These are phyloP conservation scores for Brenthis ino DNA, from an alignment of 2,888 invertebrate genomes.

Conservation along the genomic window DNA sequence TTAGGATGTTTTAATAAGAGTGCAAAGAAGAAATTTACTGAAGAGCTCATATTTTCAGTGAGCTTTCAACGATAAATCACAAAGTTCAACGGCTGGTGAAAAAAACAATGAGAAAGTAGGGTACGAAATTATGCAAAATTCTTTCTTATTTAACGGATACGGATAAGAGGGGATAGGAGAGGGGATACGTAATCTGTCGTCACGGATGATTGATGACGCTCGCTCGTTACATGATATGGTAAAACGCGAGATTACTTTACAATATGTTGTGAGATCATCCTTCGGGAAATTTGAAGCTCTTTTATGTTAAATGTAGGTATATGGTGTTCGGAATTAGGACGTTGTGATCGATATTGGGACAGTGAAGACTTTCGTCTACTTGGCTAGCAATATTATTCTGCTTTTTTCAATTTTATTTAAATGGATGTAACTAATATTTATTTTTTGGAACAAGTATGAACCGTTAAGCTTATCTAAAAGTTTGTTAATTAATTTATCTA, in stretches of 20 bases:
- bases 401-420: no score
- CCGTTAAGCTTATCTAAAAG: no score
- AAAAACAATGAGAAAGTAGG: slow-evolving; percentile 43
- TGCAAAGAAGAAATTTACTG: slow-evolving; percentile 29
- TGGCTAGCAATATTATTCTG: no score
- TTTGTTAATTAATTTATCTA: no score
- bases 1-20: slow-evolving; percentile 31
- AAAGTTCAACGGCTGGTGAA: slow-evolving; percentile 25
- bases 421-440: no score
- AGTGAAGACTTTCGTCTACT: no score
- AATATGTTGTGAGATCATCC: slow-evolving; percentile 39
- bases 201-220: slow-evolving; percentile 50
- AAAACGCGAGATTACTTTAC: slow-evolving; percentile 38
- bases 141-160: slow-evolving; percentile 43
- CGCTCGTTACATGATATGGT: slow-evolving; percentile 41
- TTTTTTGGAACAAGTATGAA: no score
- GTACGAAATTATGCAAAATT: slow-evolving; percentile 43
- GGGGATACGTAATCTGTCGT: slow-evolving; percentile 54
- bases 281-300: slow-evolving; percentile 26
- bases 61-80: slow-evolving; percentile 40
- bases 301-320: slow-evolving; percentile 2
- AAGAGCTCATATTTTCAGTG: slow-evolving; percentile 31
- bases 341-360: slow-evolving; percentile 2
- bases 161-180: slow-evolving; percentile 40
- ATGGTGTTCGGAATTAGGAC: slow-evolving; percentile 8